Base-by-base conservation (phyloP, 1,140 invertebrate genomes). In the Philopotamus ludificatus region DNA sequence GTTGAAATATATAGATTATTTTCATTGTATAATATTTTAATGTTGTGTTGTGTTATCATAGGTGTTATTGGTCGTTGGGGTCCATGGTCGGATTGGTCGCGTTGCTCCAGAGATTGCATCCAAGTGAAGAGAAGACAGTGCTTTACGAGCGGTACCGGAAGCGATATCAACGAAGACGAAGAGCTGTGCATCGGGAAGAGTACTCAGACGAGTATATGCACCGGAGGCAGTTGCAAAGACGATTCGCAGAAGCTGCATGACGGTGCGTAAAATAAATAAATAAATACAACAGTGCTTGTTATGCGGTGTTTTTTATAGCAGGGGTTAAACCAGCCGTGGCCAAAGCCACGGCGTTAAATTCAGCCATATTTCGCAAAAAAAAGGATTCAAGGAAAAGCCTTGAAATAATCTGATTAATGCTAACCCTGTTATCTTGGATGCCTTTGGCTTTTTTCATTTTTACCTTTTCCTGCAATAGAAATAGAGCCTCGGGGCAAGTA, bases 51-150 rank as follows among this genome's bases (percentile, higher is more conserved):
- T 34, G 28, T 34, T 12, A 34, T 34, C 28, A 34, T 47, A 63
- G 67, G 62, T 64, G 53, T 67, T n/a, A 34, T 70, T 59, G 81
- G 81, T 1, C 79, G 87, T 26, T 96, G 94, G 94, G 89, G 90
- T n/a, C 77, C 85, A 55, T 96, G 93, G 93, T 89, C 90, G 4
- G 84, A 88, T 10, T 96, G 92, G 91, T 93, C 91, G 7, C 84
- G 89, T 61, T 96, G 94, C 73, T 89, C 89, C 60, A 83, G 86
- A 26, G 93, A 96, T 74, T 95, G 91, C 73, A 84, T 86, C 63
- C 92, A 94, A 78, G 87, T 87, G 50, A 84, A 90, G 65, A 84
- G 87, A 65, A 77, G 94, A 66, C 84, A 87, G 22, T 97, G 94
- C 73, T 86, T 89, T 15, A 42, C 57, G 1, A 60, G 57, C n/a